Conservation (phyloP, 1,140 invertebrate species). For the Papilio xuthus region DNA sequence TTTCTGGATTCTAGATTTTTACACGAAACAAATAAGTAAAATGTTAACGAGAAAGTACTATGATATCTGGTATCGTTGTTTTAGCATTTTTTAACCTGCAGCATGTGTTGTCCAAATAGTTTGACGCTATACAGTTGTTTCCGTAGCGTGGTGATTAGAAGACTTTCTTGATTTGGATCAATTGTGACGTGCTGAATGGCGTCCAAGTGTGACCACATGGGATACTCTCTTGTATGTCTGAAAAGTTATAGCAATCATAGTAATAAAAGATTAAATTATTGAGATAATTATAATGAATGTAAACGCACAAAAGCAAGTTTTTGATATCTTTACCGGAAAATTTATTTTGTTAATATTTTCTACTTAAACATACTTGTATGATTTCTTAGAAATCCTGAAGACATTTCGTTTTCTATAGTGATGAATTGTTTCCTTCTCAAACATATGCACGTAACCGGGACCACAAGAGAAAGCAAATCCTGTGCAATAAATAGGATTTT, state of each 20-base stretch:
- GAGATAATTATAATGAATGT: no score
- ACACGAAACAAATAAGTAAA: constrained; percentile 2
- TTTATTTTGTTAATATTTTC: background rate
- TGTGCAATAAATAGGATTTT: constrained; percentile 40
- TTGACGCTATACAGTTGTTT: constrained; percentile 84
- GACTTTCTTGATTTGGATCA: constrained; percentile 81
- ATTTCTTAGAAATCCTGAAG: constrained; percentile 82
- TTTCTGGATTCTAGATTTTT: constrained; percentile 71
- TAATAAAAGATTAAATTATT: background rate
- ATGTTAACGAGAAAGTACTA: background rate
- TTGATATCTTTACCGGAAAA: background rate
- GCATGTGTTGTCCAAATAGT: constrained; percentile 82
- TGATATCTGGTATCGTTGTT: background rate
- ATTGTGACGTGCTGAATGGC: constrained; percentile 82
- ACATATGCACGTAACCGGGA: constrained; percentile 84
- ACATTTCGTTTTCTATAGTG: constrained; percentile 84
- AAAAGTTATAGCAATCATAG: constrained; percentile 14
- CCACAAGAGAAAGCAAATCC: constrained; percentile 85
- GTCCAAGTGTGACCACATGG: constrained; percentile 76
- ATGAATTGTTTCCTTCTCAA: constrained; percentile 84
- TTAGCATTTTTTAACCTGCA: constrained; percentile 60
- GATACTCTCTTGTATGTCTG: constrained; percentile 74
- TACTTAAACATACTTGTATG: constrained; percentile 71
- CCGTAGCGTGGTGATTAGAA: constrained; percentile 84
- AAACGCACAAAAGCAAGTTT: no score